A percentile compares a stretch with the other conserved stretches of the same genome.
Evolutionary conservation across 2,797 vertebrate genomes (phyloP).

Genomic region (Dromococcyx pavoninus): DNA sequence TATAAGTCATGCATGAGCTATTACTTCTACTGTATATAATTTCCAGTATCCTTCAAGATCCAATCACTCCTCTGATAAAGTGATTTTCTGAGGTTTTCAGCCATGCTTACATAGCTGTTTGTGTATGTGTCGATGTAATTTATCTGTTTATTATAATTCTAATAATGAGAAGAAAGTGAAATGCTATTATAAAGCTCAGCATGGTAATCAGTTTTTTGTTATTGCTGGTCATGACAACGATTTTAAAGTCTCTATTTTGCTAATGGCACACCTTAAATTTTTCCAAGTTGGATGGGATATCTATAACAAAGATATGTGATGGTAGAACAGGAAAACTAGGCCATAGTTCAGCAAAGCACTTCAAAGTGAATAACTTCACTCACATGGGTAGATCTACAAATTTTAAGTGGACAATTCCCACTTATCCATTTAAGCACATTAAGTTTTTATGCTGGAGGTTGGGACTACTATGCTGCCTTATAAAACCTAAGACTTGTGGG

Average conservation of each 20-base stretch:
- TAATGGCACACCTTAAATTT: conserved; percentile 14
- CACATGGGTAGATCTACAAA: fast-evolving
- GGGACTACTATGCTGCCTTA: not conserved
- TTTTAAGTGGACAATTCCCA: not conserved
- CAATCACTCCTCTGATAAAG: conserved; percentile 62
- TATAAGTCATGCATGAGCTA: conserved; percentile 70
- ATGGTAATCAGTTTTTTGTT: conserved; percentile 71
- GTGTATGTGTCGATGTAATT: conserved; percentile 55
- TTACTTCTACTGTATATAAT: conserved; percentile 69
- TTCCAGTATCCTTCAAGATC: conserved; percentile 68
- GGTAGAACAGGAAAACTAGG: not conserved
- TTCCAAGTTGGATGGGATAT: conserved; percentile 18
- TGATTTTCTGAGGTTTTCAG: conserved; percentile 65
- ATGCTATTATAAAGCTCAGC: conserved; percentile 70
- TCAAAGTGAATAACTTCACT: not conserved
- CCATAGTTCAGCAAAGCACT: not conserved
- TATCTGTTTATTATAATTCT: conserved; percentile 73
- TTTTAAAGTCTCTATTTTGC: conserved; percentile 34
- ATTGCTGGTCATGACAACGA: conserved; percentile 52
- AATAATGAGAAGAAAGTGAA: conserved; percentile 66
- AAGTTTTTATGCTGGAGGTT: not conserved
- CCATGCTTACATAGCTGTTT: conserved; percentile 60
- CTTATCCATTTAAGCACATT: not conserved
- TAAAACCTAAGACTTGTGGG: not conserved
- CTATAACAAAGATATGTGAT: not conserved